A percentile compares a stretch with the other conserved stretches of the same genome.
phyloP scores from a whole-genome alignment of 2,797 vertebrate genomes.

The Poeciliopsis gracilis region DNA sequence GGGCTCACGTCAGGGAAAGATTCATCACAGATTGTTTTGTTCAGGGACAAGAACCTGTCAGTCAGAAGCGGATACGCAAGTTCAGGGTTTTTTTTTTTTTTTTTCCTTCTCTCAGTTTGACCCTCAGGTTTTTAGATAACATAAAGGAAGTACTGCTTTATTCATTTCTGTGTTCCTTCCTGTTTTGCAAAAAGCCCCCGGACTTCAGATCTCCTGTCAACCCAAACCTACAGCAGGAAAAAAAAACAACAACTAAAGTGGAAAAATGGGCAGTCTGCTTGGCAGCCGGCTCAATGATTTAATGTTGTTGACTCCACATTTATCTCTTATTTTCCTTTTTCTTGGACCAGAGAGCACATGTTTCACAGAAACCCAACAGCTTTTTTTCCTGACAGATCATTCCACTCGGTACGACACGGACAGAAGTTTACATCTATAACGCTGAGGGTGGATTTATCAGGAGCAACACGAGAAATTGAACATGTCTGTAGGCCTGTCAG shows the following conservation, averaged over 20 bases:
- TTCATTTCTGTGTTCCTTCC: conserved; percentile 22
- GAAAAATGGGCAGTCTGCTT: conserved; percentile 34
- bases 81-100: not conserved
- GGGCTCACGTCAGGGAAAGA: conserved; percentile 19
- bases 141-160: conserved; percentile 36
- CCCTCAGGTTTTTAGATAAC: not conserved
- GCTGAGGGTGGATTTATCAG: not conserved
- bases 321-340: conserved; percentile 29
- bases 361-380: conserved; percentile 47
- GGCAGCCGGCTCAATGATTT: conserved; percentile 49
- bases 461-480: conserved; percentile 22
- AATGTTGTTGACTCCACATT: conserved; percentile 57
- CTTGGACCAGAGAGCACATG: conserved; percentile 29
- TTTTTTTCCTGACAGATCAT: conserved; percentile 43
- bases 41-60: conserved; percentile 23
- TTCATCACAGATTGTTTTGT: conserved; percentile 12
- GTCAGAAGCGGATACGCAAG: not conserved
- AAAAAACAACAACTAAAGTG: not conserved
- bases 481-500: conserved; percentile 9
- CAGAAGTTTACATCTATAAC: conserved; percentile 6
- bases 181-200: conserved; percentile 60
- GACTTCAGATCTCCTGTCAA: conserved; percentile 57
- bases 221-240: conserved; percentile 41
- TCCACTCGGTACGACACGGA: conserved; percentile 37
- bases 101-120: not conserved